Evolutionary conservation across 2,797 vertebrate genomes (phyloP), one percentile per base, ranked within the genome.

Genomic region (Jordanella pulchra): DNA sequence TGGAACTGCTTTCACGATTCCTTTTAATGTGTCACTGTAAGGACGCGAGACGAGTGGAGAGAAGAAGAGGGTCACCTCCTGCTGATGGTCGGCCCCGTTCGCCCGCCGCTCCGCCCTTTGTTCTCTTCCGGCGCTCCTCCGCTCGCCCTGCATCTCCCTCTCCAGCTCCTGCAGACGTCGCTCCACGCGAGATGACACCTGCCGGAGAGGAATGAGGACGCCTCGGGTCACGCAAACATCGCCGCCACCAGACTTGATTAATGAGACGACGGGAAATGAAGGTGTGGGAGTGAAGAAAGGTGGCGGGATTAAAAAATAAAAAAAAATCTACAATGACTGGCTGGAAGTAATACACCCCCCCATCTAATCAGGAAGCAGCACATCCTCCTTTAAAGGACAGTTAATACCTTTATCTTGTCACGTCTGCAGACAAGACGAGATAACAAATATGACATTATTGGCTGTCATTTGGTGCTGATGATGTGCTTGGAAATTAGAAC

Each of bases 121-220:
- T 23, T 85, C 89, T n/a, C 82, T 60, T 14, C 71, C 76, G 39
- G 86, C 71, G 4, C 93, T 74, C 63, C 93, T 93, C 27, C 93
- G 91, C 75, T 96, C 95, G 0, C 81, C 64, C 67, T 79, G 91
- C 94, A 96, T 95, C 87, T 96, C 95, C 85, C 90, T 93, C 77
- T 97, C 96, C 67, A 98, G 93, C 79, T 97, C 95, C 78, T 96
- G 94, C 80, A 99, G 95, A 71, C 96, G 94, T 64, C 88, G 94
- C 88, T 97, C 96, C 72, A 98, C 95, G 0, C 93, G 95, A 72
- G 96, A 94, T 0, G 96, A 95, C 76, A 94, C 95, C 97, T 98
- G 82, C 72, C 11, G n/a, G 72, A 48, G 1, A 25, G 87, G 54
- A 84, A 9, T 15, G 69, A 69, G 68, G 42, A 75, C 14, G 23